Base-by-base conservation (phyloP, 2,797 vertebrate genomes). In the Paguma larvata region DNA sequence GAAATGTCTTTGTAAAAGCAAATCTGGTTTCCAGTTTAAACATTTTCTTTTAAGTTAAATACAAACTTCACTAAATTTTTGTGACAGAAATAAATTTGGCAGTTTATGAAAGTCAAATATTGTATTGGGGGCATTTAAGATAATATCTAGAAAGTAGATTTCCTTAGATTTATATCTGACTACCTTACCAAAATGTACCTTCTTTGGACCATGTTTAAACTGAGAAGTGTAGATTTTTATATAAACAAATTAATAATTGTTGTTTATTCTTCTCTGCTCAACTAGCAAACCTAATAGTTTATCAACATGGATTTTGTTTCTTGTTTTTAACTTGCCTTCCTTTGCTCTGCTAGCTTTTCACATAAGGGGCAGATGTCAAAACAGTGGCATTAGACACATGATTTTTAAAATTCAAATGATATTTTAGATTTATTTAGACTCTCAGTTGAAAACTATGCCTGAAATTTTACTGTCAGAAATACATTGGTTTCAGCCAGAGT, bases 381-480 rank as follows among this genome's bases (percentile, higher is more conserved):
- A 67, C n/a, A 94, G 1, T 84, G 59, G 18, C 46, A 87, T 73
- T 95, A 87, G 67, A 48, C 32, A 73, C 16, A 56, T 77, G 46
- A 62, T 77, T 79, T 97, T 96, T 59, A 79, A 94, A 96, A 87
- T 73, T 80, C 56, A 92, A 90, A 73, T 93, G 11, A 25, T 82
- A 77, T 44, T 79, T 93, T 63, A 72, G 48, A 16, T 79, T 93
- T 63, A 62, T 79, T 91, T 86, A 95, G 91, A 38, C 8, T 77
- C 19, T 53, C 27, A 46, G 0, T 85, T 93, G 65, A 48, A 41
- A 80, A 75, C 25, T 32, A 19, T 75, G 48, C 41, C 56, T 53
- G 84, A 11, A 70, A 18, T 27, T 72, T 70, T 65, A 75, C 48
- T 85, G 6, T 67, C 88, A 85, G 44, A 84, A 53, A 41, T 53